Evolutionary conservation across 1,140 invertebrate species (phyloP).

Genomic region (Popillia japonica): DNA sequence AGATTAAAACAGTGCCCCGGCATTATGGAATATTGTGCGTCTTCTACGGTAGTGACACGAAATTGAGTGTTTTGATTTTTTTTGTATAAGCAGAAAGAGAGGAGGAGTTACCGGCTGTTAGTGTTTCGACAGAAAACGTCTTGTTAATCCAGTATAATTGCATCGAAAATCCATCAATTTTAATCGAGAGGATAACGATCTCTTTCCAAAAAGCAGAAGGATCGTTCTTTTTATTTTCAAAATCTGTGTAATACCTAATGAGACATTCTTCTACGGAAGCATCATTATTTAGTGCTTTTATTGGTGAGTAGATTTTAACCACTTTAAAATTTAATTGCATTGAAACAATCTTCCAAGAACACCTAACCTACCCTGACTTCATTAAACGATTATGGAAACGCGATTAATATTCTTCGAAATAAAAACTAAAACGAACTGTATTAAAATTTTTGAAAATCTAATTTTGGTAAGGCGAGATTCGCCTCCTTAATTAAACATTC

Average conservation of each 20-base stretch:
- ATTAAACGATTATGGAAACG: not conserved
- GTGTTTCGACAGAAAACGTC: not conserved
- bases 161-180: not conserved
- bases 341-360: no score
- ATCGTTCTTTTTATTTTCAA: not conserved
- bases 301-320: not conserved
- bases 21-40: conserved; percentile 10
- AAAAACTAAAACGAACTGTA: not conserved
- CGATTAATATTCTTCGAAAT: not conserved
- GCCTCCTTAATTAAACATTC: not conserved
- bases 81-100: not conserved
- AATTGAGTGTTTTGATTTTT: not conserved
- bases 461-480: not conserved
- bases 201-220: not conserved
- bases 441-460: not conserved
- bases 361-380: not conserved
- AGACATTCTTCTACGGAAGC: conserved; percentile 1
- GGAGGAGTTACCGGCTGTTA: not conserved
- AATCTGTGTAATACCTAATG: not conserved
- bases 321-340: not conserved
- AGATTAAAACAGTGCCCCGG: conserved; percentile 9
- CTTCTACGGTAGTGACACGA: not conserved
- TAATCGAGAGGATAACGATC: conserved; percentile 5
- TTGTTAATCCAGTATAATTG: not conserved
- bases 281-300: conserved; percentile 7